Base-by-base conservation (phyloP, 30 jellyfish, hydroid and myxozoan genomes). In the Aurelia sp. region DNA sequence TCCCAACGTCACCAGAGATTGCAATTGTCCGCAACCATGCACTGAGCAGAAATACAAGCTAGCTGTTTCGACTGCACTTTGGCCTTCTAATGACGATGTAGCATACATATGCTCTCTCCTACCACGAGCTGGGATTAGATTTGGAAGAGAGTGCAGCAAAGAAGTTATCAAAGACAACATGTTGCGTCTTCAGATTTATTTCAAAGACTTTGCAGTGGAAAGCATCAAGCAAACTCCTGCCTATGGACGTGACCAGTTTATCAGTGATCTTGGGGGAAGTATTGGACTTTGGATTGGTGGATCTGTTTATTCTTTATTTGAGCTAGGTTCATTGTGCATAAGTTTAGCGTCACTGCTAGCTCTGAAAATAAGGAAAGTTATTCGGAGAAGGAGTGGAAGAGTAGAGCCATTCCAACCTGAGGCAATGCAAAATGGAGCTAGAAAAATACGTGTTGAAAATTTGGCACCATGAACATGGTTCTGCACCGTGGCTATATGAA, bases 201-300 rank as follows among this genome's bases (percentile, higher is more conserved):
- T 5, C 60, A 47, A 72, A 3, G 94, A 85, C 58, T 73, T 85
- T 60, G 62, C 82, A n/a, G 87, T 85, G 51, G 87, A 85, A 74
- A 66, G 74, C 22, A 66, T 77, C 44, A 66, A 57, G 35, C 94
- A 85, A 16, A 65, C 11, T 52, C 82, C 82, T 3, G 88, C 64
- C 31, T 85, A 60, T 47, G 57, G 53, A 7, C 13, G 35, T 15
- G 62, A 73, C 52, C 76, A 71, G 23, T 71, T 85, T 57, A 55
- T 70, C 10, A 31, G 84, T 41, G 96, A 86, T 53, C 71, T 86
- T 50, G 96, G 96, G 5, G 96, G 96, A 33, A 79, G 50, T 31
- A 6, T 68, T 19, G 89, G 96, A 1, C 73, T 86, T 17, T 86
- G 90, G 90, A 35, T 75, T 4, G 96, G 96, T 10, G 90, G 90